phyloP scores from a whole-genome alignment of 2,113 vertebrate species.

The Nibea albiflora region DNA sequence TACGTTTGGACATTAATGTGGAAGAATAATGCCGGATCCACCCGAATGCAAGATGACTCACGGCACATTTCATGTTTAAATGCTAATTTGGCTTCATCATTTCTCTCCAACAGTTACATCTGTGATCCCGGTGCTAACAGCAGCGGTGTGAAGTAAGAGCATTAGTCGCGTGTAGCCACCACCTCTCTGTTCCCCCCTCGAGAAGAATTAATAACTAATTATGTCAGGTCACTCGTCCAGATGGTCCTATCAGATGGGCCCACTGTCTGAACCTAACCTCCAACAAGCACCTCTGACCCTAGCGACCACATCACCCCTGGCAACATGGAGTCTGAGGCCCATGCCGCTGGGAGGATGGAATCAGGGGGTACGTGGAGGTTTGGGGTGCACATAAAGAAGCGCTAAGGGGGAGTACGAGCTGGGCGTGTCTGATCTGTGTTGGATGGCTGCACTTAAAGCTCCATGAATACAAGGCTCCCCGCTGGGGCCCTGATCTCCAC shows the following conservation, averaged over 20 bases:
- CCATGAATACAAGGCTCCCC: slow-evolving; percentile 82
- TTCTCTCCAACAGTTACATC: slow-evolving; percentile 28
- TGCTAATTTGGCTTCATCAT: neutral
- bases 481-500: slow-evolving; percentile 76
- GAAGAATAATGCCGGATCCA: neutral
- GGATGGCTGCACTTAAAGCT: slow-evolving; percentile 78
- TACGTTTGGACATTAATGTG: neutral
- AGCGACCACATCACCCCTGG: slow-evolving; percentile 70
- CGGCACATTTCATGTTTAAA: neutral
- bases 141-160: slow-evolving; percentile 48
- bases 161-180: slow-evolving; percentile 53
- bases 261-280: slow-evolving; percentile 77
- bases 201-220: slow-evolving; percentile 84
- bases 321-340: slow-evolving; percentile 67
- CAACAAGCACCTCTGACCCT: slow-evolving; percentile 80
- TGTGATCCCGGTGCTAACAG: slow-evolving; percentile 47
- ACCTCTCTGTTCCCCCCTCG: neutral
- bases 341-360: slow-evolving; percentile 43
- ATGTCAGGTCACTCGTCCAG: slow-evolving; percentile 83
- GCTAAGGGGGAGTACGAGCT: slow-evolving; percentile 32
- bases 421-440: slow-evolving; percentile 78
- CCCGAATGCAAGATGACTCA: neutral
- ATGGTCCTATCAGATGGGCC: slow-evolving; percentile 83
- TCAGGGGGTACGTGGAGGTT: slow-evolving; percentile 40
- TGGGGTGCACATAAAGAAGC: slow-evolving; percentile 62